Evolutionary conservation across 2,888 invertebrate species (phyloP), one percentile per base, ranked within the genome.

Genomic region (Diaprepes abbreviatus): DNA sequence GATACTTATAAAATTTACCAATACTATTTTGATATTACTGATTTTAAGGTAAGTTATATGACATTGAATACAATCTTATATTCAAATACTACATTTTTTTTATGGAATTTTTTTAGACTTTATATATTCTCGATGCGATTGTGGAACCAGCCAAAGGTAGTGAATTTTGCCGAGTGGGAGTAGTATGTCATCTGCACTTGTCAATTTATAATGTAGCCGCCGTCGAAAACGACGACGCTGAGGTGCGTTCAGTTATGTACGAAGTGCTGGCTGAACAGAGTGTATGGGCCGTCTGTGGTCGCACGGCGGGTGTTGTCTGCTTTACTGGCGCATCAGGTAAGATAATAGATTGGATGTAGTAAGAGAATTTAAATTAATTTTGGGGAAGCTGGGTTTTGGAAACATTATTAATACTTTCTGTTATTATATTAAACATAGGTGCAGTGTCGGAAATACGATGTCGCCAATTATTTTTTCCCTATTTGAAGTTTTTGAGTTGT

Each of bases 261-360:
- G 96, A 97, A 85, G 95, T 97, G 7, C 85, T 96, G 55, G 94
- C 94, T 10, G 97, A 97, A 84, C 95, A 95, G 81, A 92, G 92
- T 33, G 91, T 94, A 87, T 97, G 97, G 97, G 96, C 95, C 0
- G 93, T 97, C 21, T 91, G 95, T 79, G 96, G 96, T 1, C 88
- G 95, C 63, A 94, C 95, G 24, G 94, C 96, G 76, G 96, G 96
- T 88, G 86, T 88, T 17, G 83, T 88, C 3, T 85, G 85, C 3
- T 85, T 85, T 66, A 48, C 31, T 19, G 45, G 63, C 36, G 31
- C 48, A n/a, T 58, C 58, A 31, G 66, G 58, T 66, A 58, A 24
- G 4, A n/a, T n/a, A n/a, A n/a, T n/a, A n/a, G n/a, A n/a, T n/a
- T n/a, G n/a, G n/a, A n/a, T n/a, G n/a, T n/a, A n/a, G n/a, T n/a